Percentiles rank a stretch among this genome's conserved stretches.
phyloP scores from a whole-genome alignment of 2,888 invertebrate genomes.

The Pandemis cinnamomeana region DNA sequence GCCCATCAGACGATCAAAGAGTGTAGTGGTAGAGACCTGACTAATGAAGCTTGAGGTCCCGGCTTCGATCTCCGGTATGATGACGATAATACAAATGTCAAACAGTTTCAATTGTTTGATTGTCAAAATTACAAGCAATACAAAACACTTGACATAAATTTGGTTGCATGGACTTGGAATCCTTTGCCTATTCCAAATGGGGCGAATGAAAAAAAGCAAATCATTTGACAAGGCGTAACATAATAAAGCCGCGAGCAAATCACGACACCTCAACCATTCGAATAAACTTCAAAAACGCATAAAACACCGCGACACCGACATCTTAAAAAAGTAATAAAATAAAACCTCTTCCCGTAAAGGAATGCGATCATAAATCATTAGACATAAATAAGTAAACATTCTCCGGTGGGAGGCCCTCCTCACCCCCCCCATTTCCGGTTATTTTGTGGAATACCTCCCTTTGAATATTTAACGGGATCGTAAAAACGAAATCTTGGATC shows the following conservation, averaged over 20 bases:
- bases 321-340: conserved; percentile 33
- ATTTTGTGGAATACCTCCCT: conserved; percentile 32
- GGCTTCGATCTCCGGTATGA: no score
- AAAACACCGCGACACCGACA: conserved; percentile 23
- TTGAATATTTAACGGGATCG: conserved; percentile 35
- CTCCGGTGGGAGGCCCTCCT: conserved; percentile 6
- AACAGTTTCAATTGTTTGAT: no score
- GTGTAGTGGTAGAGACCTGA: no score
- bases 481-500: conserved; percentile 36
- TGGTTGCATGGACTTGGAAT: no score
- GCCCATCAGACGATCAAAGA: no score
- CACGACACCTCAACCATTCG: neutral
- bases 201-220: neutral
- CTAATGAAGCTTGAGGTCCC: no score
- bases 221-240: neutral
- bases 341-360: conserved; percentile 31
- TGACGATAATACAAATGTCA: no score
- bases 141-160: no score
- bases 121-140: no score
- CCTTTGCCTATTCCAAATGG: no score
- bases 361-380: conserved; percentile 36
- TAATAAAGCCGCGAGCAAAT: neutral
- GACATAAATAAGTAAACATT: conserved; percentile 35
- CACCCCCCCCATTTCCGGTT: conserved; percentile 17
- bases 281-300: conserved; percentile 14